Evolutionary conservation across 2,888 invertebrate species (phyloP), one percentile per base, ranked within the genome.

Genomic region (Patella caerulea): DNA sequence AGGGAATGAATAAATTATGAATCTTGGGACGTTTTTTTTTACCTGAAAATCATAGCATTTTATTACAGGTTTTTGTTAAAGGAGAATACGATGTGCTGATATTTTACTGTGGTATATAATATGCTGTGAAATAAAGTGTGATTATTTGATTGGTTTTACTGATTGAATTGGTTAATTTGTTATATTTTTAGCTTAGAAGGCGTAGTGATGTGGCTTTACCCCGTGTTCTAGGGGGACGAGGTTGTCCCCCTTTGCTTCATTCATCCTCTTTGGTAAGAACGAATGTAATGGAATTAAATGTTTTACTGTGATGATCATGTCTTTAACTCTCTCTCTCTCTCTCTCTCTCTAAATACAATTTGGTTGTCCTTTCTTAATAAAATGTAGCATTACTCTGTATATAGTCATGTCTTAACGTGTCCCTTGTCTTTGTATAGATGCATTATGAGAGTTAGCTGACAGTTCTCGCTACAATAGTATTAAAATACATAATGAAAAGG

Each of bases 191-290:
- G 83, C 76, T 78, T 65, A 76, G 83, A 55, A 73, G 83, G 2
- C 75, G 83, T 17, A 89, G 89, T 83, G 89, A 89, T 73, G 85
- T 87, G 72, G 86, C 84, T 4, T 78, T 88, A 17, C 88, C 88
- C 53, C 85, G 85, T 72, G 83, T 86, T 52, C 83, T 87, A 17
- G 88, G 88, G 14, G 86, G 86, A 4, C 52, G 78, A 59, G 88
- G 88, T 3, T 83, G 85, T 65, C 83, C 87, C 45, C 77, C 83
- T 9, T 81, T 88, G 34, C 82, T 82, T 45, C 86, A 83, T 24
- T 86, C 86, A 7, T 75, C 84, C 5, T 87, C 86, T 12, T 82
- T 88, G 86, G 88, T 87, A 84, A 72, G 85, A 83, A 45, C 45
- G 45, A 45, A 45, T 45, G 45, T 15, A n/a, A 56, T 3, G 15